phyloP scores from a whole-genome alignment of 2,113 vertebrate genomes.

The Saccopteryx bilineata region DNA sequence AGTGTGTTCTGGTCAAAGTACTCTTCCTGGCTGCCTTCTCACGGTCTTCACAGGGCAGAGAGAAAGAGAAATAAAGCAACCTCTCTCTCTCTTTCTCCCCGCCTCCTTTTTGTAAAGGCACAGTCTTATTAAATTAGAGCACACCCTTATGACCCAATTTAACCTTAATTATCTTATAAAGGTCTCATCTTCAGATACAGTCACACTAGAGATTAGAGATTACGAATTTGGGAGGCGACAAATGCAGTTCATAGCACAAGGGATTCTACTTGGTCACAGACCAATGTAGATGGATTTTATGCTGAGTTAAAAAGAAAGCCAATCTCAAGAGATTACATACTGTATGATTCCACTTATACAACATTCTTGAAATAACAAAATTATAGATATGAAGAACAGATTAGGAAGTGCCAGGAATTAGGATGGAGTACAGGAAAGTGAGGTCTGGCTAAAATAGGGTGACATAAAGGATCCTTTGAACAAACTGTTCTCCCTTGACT shows the following conservation, averaged over 20 bases:
- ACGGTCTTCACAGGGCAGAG: not conserved
- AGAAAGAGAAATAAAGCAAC: not conserved
- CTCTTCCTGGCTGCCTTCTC: not conserved
- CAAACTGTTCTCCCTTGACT: not conserved
- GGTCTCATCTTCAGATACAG: not conserved
- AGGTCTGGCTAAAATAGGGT: not conserved
- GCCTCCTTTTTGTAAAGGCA: not conserved
- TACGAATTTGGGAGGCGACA: not conserved
- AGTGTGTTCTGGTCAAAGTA: not conserved
- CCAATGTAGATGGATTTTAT: not conserved
- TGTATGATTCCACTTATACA: not conserved
- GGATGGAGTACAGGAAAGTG: not conserved
- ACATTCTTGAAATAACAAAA: constrained; percentile 1
- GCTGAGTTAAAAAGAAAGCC: not conserved
- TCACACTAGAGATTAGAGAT: not conserved
- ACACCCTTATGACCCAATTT: not conserved
- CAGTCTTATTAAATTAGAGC: not conserved
- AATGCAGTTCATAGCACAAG: not conserved
- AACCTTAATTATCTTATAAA: not conserved
- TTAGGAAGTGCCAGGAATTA: not conserved
- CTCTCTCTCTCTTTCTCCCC: not conserved
- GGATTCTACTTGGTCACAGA: not conserved
- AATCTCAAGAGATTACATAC: not conserved
- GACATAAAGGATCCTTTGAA: not conserved
- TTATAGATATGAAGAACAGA: not conserved